Evolutionary conservation across 2,797 vertebrate species (phyloP).

Genomic region (Xyrichtys novacula): DNA sequence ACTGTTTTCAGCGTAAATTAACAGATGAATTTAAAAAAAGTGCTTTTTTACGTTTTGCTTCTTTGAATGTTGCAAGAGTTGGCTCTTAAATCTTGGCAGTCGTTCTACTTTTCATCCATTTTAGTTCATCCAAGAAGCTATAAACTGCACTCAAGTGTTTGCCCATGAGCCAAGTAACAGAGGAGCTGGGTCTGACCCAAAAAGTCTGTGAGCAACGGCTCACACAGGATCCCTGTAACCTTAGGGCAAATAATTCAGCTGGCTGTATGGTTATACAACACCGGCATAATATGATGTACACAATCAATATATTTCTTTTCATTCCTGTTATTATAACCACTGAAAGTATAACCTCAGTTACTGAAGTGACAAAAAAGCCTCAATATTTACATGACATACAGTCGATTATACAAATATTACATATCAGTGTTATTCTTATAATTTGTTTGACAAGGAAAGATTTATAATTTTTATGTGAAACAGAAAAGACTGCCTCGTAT

Average conservation of each 20-base stretch:
- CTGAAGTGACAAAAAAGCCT: background rate
- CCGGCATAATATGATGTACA: slow-evolving; percentile 1
- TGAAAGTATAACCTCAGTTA: slow-evolving; percentile 1
- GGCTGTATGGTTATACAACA: slow-evolving; percentile 2
- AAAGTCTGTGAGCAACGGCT: slow-evolving; percentile 27
- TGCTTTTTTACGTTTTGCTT: background rate
- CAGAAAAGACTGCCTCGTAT: background rate
- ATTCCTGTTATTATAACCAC: background rate
- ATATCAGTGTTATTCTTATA: too few species aligned
- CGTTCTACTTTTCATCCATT: slow-evolving; percentile 3
- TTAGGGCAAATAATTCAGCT: slow-evolving; percentile 20
- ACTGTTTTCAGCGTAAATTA: slow-evolving; percentile 19
- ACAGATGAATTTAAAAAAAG: background rate
- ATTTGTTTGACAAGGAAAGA: background rate
- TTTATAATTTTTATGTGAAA: slow-evolving; percentile 12
- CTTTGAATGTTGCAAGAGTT: slow-evolving; percentile 18
- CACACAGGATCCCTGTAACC: slow-evolving; percentile 16
- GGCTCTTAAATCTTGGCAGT: slow-evolving; percentile 24
- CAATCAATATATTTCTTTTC: background rate
- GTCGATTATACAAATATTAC: too few species aligned
- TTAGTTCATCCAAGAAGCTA: slow-evolving; percentile 27
- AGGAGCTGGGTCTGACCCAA: slow-evolving; percentile 24
- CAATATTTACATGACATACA: background rate
- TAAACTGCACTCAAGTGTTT: slow-evolving; percentile 39
- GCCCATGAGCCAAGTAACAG: slow-evolving; percentile 21